Evolutionary conservation across 2,113 vertebrate species (phyloP), one percentile per base, ranked within the genome.

Genomic region (Cololabis saira): DNA sequence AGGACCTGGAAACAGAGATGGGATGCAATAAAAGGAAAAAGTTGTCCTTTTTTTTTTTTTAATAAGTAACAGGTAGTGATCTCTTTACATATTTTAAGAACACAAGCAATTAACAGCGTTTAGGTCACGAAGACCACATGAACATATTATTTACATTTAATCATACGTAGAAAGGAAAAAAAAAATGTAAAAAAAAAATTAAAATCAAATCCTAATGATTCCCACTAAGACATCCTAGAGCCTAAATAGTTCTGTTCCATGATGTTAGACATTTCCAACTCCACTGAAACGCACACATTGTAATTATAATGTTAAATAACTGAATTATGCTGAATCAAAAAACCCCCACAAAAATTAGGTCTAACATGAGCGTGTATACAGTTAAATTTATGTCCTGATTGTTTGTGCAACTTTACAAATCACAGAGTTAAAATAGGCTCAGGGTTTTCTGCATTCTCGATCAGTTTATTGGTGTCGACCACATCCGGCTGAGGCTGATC

Each of bases 401-500:
- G 37, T 73, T 55, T 45, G 17, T 53, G 17, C 12, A 24, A 14
- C 11, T 44, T 10, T 41, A 7, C 17, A 33, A 64, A 73, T 89
- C 82, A 91, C 85, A 90, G 63, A 49, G 76, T 50, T 82, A 91
- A 76, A 52, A 91, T 86, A 0, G 84, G 88, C 69, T 89, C 88
- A 16, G 73, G 51, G 16, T 60, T 84, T 76, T 87, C 89, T 42
- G 75, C 86, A 14, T 87, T 89, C 67, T 90, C 87, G 59, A 91
- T 90, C 54, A 91, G 63, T 80, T 80, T 90, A 41, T 84, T 90
- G 67, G 89, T 89, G 44, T 91, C 90, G 1, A 90, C 82, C 49
- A 90, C 82, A 21, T 91, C 90, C 0, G 90, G 88, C 61, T 81
- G 70, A 8, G 87, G 64, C 33, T 52, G 73, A 22, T 90, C 88